Evolutionary conservation across 1,140 invertebrate species (phyloP).

Genomic region (Ceratosolen solmsi): DNA sequence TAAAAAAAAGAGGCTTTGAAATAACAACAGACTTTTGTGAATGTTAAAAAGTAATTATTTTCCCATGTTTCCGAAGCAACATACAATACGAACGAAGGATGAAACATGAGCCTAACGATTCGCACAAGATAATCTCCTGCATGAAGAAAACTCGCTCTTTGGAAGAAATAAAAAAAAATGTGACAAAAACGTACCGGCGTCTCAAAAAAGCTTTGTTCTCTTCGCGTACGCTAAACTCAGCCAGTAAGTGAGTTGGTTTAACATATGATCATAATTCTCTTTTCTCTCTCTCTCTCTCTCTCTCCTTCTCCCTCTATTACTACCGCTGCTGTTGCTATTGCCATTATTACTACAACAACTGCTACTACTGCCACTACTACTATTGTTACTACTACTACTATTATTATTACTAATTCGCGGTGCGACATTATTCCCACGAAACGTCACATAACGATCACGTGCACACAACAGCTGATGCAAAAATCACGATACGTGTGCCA

Average conservation of each 20-base stretch:
- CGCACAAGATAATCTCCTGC: neutral
- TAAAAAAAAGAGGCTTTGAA: neutral
- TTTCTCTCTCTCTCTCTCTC: neutral
- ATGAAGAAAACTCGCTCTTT: constrained; percentile 12
- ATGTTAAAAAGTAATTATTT: neutral
- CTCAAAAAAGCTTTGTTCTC: constrained; percentile 16
- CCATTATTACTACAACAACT: neutral
- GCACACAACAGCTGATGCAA: constrained; percentile 49
- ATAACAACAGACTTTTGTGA: neutral
- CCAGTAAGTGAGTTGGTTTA: neutral
- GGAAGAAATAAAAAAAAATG: neutral
- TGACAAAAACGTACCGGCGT: neutral
- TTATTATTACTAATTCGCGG: too few relatives aligned
- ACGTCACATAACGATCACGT: constrained; percentile 54
- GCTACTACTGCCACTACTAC: constrained; percentile 4
- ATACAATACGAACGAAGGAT: neutral
- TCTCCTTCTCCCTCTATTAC: constrained; percentile 28
- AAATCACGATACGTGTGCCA: constrained; percentile 2
- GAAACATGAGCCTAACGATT: neutral
- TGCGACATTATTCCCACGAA: constrained; percentile 63
- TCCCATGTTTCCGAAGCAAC: neutral
- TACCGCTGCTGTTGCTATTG: neutral
- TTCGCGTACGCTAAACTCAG: neutral
- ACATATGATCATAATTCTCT: neutral
- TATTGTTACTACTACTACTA: too few relatives aligned